Base-by-base conservation (phyloP, 1,140 invertebrate genomes). In the silkworm (Bombyx mori) region DNA sequence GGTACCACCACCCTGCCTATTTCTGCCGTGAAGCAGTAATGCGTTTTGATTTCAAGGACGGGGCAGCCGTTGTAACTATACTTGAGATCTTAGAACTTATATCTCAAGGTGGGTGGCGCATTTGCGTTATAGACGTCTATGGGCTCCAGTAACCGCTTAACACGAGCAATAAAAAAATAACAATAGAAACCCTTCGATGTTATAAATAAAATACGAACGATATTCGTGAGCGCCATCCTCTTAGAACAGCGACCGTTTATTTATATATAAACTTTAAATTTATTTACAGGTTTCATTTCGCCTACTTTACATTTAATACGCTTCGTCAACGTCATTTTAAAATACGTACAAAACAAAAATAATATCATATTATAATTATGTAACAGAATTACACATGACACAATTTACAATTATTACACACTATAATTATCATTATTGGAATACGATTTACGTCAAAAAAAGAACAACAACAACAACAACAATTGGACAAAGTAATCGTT, bases 181-280 rank as follows among this genome's bases (percentile, higher is more conserved):
- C 12, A 18, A 0, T 18, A 18, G 1, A 18, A 18, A 18, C 12
- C 12, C 26, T 35, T 35, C 4, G 2, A 35, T 35, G 4, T 35
- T 35, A 35, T 35, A 5, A 35, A 35, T 35, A 35, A 35, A 35
- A 51, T 22, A 8, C 8, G 8, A 51, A 51, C 3, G 22, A 18
- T 50, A 44, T 44, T 58, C 26, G 46, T 56, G 42, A 43, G 42
- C 66, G 73, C 61, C 61, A 69, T 76, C 65, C 84, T 87, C 74
- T 66, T 71, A 87, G 84, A 83, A 84, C 69, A 74, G 60, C 75
- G 75, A 68, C 75, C 75, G 68, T 86, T 87, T 87, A 85, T 85
- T 85, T 87, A 85, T 87, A 85, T 87, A 87, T 87, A 87, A 87
- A 87, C 82, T 87, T 87, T 85, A 83, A 84, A 81, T 87, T 58